Conservation (phyloP, 1,140 invertebrate species). For the Saxidomus purpurata region DNA sequence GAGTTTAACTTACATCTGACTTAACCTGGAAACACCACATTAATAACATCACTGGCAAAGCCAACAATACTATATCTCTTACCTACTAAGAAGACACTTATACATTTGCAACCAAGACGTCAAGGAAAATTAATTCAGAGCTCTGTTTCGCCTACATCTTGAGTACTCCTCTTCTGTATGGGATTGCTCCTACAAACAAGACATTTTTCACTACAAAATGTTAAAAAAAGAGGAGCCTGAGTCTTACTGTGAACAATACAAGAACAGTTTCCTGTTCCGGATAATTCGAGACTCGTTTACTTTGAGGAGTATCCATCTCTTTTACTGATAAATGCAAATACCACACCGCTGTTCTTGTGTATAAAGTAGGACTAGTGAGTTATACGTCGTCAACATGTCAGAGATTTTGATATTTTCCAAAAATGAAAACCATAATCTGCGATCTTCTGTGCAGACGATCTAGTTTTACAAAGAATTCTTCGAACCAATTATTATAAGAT, state of each 20-base stretch:
- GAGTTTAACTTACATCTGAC: conserved; percentile 29
- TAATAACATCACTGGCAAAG: conserved; percentile 4
- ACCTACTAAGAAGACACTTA: not conserved
- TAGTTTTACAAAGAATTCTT: no score
- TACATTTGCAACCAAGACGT: conserved; percentile 14
- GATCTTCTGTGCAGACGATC: no score
- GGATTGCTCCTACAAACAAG: not conserved
- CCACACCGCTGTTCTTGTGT: no score
- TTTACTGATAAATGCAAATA: no score
- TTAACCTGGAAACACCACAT: conserved; percentile 20
- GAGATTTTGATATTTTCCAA: no score
- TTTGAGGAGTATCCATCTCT: no score
- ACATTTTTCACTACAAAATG: not conserved
- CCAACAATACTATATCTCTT: no score
- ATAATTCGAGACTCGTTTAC: not conserved
- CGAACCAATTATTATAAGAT: no score
- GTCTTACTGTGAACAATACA: not conserved
- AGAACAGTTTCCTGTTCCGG: not conserved
- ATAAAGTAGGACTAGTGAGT: no score
- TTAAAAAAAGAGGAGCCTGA: not conserved
- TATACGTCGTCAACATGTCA: no score
- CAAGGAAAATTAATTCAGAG: not conserved
- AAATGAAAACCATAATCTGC: no score
- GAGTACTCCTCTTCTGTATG: not conserved
- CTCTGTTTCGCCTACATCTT: not conserved